Evolutionary conservation across 2,797 vertebrate species (phyloP).

Genomic region (Enteromius mattozi): DNA sequence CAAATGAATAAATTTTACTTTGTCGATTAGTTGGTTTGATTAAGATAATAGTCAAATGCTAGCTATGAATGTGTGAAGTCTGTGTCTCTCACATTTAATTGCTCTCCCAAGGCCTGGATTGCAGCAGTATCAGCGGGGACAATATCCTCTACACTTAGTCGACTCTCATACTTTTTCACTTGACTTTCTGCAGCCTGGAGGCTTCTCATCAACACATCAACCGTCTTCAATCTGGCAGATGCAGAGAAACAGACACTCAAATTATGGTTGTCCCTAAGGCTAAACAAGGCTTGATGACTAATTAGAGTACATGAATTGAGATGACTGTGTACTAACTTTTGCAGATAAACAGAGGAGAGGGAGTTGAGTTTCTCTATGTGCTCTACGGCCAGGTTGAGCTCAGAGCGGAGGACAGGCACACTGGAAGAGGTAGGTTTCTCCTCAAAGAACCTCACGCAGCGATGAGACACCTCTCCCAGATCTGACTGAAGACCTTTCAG

Average conservation of each 20-base stretch:
- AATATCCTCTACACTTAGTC: constrained; percentile 92
- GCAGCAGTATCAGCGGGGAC: constrained; percentile 85
- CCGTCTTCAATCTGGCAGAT: constrained; percentile 85
- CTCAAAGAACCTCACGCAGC: constrained; percentile 87
- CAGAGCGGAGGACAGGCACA: constrained; percentile 82
- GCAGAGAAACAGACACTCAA: neutral
- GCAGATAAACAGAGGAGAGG: constrained; percentile 88
- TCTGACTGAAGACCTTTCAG: constrained; percentile 81
- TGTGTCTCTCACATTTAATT: constrained; percentile 77
- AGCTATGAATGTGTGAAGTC: neutral
- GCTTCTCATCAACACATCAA: constrained; percentile 85
- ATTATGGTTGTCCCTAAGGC: neutral
- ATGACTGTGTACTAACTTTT: constrained; percentile 83
- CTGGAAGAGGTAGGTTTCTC: constrained; percentile 86
- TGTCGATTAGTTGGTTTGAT: neutral
- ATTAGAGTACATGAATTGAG: neutral
- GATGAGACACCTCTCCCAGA: constrained; percentile 81
- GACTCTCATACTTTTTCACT: constrained; percentile 89
- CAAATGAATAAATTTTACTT: neutral
- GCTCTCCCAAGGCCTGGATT: constrained; percentile 81
- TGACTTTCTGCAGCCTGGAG: constrained; percentile 88
- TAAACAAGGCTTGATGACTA: neutral
- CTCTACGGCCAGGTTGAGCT: constrained; percentile 86
- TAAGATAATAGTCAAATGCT: neutral
- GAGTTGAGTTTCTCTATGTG: constrained; percentile 85